These are phyloP conservation scores for Thamnophis sirtalis DNA, from an alignment of 2,113 vertebrate species.

Conservation along the genomic window DNA sequence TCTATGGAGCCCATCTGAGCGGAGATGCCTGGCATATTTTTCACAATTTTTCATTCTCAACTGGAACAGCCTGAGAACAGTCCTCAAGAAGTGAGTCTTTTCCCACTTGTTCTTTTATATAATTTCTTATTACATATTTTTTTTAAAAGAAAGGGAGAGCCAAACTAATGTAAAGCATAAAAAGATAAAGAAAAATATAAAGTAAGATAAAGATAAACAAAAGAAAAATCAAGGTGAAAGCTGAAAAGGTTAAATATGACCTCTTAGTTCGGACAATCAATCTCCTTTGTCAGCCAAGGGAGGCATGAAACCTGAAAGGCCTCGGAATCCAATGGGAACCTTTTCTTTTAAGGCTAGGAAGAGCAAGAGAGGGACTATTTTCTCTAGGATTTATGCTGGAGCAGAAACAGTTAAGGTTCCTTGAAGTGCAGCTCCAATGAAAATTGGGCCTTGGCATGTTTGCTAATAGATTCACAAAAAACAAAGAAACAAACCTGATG, in stretches of 20 bases:
- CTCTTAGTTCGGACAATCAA: not conserved
- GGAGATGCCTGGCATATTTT: not conserved
- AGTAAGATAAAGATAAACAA: not conserved
- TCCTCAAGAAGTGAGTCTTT: not conserved
- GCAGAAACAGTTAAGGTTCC: not conserved
- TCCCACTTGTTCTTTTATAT: not conserved
- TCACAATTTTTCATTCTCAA: not conserved
- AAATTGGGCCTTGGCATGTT: not conserved
- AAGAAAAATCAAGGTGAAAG: not conserved
- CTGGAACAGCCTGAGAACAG: not conserved
- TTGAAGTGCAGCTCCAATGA: not conserved
- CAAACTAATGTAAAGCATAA: not conserved
- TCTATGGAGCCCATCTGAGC: not conserved
- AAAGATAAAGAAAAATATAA: not conserved
- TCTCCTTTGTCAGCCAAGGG: not conserved
- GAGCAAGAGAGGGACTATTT: not conserved
- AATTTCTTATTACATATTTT: too few species aligned
- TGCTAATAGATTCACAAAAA: not conserved
- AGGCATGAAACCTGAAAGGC: not conserved
- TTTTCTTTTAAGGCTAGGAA: not conserved
- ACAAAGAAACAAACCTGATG: not conserved
- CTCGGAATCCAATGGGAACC: not conserved
- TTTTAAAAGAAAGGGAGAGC: not conserved
- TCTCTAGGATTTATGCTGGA: not conserved
- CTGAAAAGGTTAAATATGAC: not conserved